Evolutionary conservation across 2,888 invertebrate species (phyloP).

Genomic region (Pachycephus smyrnensis): DNA sequence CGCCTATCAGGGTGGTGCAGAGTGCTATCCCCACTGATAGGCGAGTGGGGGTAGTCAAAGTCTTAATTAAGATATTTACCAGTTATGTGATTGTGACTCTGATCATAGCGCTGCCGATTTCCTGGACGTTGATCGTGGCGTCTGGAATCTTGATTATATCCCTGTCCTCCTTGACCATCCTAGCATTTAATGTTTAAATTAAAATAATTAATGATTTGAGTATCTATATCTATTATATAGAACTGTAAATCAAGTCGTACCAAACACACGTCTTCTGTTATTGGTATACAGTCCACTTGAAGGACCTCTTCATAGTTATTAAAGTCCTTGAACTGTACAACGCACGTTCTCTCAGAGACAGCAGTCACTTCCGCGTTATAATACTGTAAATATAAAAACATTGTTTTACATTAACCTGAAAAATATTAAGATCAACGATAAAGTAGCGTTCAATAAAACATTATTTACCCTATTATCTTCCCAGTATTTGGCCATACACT

Average conservation of each 20-base stretch:
- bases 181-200: background rate
- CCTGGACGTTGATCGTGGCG: conserved; percentile 50
- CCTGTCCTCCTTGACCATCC: background rate
- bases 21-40: background rate
- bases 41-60: background rate
- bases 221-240: background rate
- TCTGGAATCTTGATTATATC: conserved; percentile 1
- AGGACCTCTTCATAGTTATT: conserved; percentile 92
- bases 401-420: conserved; percentile 1
- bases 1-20: background rate
- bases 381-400: conserved; percentile 70
- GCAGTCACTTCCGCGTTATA: conserved; percentile 87
- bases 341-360: conserved; percentile 84
- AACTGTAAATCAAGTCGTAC: background rate
- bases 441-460: conserved; percentile 11
- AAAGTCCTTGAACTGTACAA: conserved; percentile 88
- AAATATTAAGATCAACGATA: conserved; percentile 21
- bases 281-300: conserved; percentile 83
- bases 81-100: conserved; percentile 51
- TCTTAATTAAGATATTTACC: conserved; percentile 33
- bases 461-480: conserved; percentile 84
- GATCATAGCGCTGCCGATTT: conserved; percentile 57
- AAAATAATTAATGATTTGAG: conserved; percentile 10
- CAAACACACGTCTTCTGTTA: conserved; percentile 60
- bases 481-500: conserved; percentile 93